A percentile compares a stretch with the other conserved stretches of the same genome.
Evolutionary conservation across 2,113 vertebrate genomes (phyloP).

Genomic region (Cynopterus brachyotis): DNA sequence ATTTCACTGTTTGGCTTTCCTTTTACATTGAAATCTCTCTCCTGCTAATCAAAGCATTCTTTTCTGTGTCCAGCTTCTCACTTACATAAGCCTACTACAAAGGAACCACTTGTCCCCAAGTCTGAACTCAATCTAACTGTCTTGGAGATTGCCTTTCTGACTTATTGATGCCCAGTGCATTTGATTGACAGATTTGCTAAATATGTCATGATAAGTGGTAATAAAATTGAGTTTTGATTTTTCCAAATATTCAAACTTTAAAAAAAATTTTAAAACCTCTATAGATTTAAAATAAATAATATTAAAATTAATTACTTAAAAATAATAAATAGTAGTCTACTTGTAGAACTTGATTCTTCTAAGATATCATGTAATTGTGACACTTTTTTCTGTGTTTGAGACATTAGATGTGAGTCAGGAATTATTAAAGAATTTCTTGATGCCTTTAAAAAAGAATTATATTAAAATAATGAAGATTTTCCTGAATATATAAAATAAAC

Average conservation of each 20-base stretch:
- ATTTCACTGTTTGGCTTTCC: not conserved
- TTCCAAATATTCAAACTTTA: not conserved
- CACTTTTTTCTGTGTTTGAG: not conserved
- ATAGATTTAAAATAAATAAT: conserved; percentile 40
- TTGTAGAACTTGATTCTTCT: not conserved
- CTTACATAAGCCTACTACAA: not conserved
- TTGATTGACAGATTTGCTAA: not conserved
- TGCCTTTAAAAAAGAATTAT: not conserved
- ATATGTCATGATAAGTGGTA: not conserved
- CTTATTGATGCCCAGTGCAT: not conserved
- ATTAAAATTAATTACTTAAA: not conserved
- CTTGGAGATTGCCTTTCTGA: not conserved
- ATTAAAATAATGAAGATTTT: conserved; percentile 23
- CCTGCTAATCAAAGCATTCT: not conserved
- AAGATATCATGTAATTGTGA: not conserved
- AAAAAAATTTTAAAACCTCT: not conserved
- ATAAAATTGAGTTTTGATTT: not conserved
- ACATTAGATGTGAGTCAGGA: not conserved
- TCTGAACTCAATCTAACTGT: not conserved
- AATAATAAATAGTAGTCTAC: not conserved
- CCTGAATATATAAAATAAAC: not conserved
- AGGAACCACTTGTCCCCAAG: not conserved
- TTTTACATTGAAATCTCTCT: not conserved
- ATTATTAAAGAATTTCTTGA: not conserved
- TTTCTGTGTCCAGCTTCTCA: not conserved